A percentile compares a stretch with the other conserved stretches of the same genome.
Conservation (phyloP, 53 echinoderm and acorn worm genomes). For the Holothuria scabra region DNA sequence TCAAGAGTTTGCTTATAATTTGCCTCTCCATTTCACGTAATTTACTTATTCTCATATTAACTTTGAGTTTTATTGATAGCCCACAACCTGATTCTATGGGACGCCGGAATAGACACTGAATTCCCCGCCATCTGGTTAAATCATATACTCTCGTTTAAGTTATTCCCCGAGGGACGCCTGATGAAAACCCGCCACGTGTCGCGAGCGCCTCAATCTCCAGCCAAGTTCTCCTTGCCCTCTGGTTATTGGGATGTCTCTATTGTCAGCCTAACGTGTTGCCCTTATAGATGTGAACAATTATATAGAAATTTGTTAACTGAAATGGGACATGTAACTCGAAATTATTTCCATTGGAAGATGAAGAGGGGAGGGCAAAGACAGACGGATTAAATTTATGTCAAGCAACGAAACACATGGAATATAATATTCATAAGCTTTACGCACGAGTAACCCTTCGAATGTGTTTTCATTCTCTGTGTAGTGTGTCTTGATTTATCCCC, state of each 20-base stretch:
- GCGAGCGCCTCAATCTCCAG: conserved; percentile 19
- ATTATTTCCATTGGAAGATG: conserved; percentile 10
- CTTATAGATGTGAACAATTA: conserved; percentile 20
- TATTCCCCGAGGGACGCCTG: conserved; percentile 10
- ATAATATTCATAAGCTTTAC: conserved; percentile 37
- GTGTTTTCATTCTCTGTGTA: background rate
- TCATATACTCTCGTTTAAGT: background rate
- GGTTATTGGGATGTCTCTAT: conserved; percentile 42
- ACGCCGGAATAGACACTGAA: conserved; percentile 4
- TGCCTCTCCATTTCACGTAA: conserved; percentile 5
- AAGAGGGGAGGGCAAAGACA: conserved; percentile 5
- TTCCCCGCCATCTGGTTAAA: conserved; percentile 34
- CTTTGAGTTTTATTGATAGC: conserved; percentile 22
- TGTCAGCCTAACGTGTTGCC: conserved; percentile 37
- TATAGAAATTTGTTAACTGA: conserved; percentile 44
- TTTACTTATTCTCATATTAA: conserved; percentile 31
- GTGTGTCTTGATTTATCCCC: background rate
- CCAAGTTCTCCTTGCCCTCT: conserved; percentile 18
- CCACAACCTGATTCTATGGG: background rate
- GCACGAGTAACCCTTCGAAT: conserved; percentile 12
- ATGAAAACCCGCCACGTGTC: conserved; percentile 42
- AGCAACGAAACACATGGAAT: conserved; percentile 8
- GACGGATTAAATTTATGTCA: background rate
- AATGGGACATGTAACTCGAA: conserved; percentile 18
- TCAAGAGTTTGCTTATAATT: conserved; percentile 13